Conservation (phyloP, 1,140 invertebrate species). For the Drosophila kurseongensis region DNA sequence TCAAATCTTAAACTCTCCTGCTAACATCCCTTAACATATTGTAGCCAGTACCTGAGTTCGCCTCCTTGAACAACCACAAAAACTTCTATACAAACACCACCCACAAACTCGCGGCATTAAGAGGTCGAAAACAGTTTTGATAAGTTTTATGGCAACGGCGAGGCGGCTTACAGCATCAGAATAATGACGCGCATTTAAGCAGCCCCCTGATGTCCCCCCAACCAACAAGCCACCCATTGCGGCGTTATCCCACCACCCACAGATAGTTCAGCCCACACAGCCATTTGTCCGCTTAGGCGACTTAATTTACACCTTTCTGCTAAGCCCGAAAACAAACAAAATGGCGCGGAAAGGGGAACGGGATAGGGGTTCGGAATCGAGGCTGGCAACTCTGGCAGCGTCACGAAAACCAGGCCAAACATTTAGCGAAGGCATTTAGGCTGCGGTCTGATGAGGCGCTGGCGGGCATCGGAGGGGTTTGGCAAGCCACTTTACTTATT, state of each 20-base stretch:
- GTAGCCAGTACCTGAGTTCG: not conserved
- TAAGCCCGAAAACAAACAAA: constrained; percentile 72
- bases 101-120: constrained; percentile 12
- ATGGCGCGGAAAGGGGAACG: constrained; percentile 13
- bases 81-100: constrained; percentile 4
- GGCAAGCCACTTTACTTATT: constrained; percentile 75
- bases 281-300: constrained; percentile 67
- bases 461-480: constrained; percentile 7
- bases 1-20: not conserved
- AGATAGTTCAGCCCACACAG: constrained; percentile 37
- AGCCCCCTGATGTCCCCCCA: constrained; percentile 20
- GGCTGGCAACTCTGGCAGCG: constrained; percentile 27
- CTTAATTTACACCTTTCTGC: constrained; percentile 78
- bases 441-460: constrained; percentile 33
- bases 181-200: constrained; percentile 72
- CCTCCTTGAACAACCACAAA: not conserved
- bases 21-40: not conserved
- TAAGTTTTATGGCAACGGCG: constrained; percentile 57
- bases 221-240: constrained; percentile 1
- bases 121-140: constrained; percentile 43
- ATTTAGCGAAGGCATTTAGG: constrained; percentile 67
- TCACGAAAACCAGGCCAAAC: constrained; percentile 52
- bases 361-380: constrained; percentile 1
- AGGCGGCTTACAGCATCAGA: constrained; percentile 50
- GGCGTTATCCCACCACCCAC: not conserved